Evolutionary conservation across 2,888 invertebrate species (phyloP), one percentile per base, ranked within the genome.

Genomic region (Plagodis dolabraria): DNA sequence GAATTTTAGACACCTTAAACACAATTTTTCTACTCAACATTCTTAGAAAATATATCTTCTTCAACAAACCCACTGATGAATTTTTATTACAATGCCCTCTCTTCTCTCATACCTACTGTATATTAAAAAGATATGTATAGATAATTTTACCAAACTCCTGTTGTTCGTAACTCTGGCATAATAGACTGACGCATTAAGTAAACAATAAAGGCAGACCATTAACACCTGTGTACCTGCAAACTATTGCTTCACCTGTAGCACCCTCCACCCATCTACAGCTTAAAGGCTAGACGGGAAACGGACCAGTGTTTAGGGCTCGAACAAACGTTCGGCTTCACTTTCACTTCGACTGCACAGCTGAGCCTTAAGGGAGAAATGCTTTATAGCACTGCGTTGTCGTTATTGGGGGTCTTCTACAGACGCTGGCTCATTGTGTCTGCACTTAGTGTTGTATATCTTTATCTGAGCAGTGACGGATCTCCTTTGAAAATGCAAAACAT

Each of bases 241-340:
- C 36, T 54, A 42, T 46, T 49, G 49, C 47, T 42, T 50, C 42
- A 60, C 54, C 54, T 53, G 53, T 53, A 53, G 42, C 43, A 34
- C 43, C 43, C 36, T 9, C 36, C 9, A 42, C 7, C 42, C 12
- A 0, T 6, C 44, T 34, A 35, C 47, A 52, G 57, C 52, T 57
- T 53, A 53, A 34, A 53, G 43, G 47, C 54, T 54, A 55, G 60
- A 60, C 53, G 57, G 44, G 35, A 51, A 55, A 60, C 48, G 60
- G 60, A 47, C 54, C 54, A 58, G 67, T 78, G 77, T 72, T 67
- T 67, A 65, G 69, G 70, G 64, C 63, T 56, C 57, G 58, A 59
- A 63, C 67, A 79, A 84, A 88, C 86, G 83, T 83, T 65, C 67
- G 63, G 71, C 77, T 80, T 76, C 77, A 87, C 87, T 87, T 73